Percentiles rank a stretch among this genome's conserved stretches.
Evolutionary conservation across 2,113 vertebrate genomes (phyloP).

Genomic region (Otolemur garnettii): DNA sequence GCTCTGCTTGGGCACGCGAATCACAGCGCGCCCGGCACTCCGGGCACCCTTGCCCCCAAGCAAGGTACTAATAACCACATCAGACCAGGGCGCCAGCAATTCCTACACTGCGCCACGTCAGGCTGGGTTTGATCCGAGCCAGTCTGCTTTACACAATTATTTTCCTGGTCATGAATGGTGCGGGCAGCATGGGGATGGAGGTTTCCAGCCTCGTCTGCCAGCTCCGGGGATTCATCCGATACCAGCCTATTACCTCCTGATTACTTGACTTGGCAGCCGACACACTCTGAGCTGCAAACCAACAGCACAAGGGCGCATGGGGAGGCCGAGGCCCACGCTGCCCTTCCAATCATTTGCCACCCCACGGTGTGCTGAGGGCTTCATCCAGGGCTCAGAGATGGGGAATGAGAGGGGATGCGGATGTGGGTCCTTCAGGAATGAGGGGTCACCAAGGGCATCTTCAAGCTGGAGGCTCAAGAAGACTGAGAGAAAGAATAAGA

Average conservation of each 20-base stretch:
- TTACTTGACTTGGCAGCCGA: conserved; percentile 86
- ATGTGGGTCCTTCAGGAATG: neutral
- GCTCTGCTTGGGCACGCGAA: conserved; percentile 62
- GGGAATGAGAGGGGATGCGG: neutral
- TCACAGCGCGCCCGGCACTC: neutral
- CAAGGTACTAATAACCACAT: conserved; percentile 80
- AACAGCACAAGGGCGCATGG: conserved; percentile 78
- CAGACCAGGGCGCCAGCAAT: conserved; percentile 21
- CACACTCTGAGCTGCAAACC: conserved; percentile 80
- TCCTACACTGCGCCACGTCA: conserved; percentile 61
- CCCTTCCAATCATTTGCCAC: conserved; percentile 82
- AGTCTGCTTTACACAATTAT: conserved; percentile 81
- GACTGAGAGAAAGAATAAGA: neutral
- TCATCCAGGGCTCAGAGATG: conserved; percentile 43
- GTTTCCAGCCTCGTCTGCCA: conserved; percentile 82
- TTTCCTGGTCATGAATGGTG: conserved; percentile 73
- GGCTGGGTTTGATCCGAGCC: conserved; percentile 77
- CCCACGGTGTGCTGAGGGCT: conserved; percentile 71
- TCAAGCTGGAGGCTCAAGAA: neutral
- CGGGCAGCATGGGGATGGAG: conserved; percentile 75
- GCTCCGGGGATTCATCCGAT: conserved; percentile 83
- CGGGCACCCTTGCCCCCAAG: conserved; percentile 75
- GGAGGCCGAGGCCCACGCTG: conserved; percentile 78
- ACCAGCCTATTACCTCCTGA: conserved; percentile 86
- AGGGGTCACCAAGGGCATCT: neutral